A percentile compares a stretch with the other conserved stretches of the same genome.
Conservation (phyloP, 2,113 vertebrate genomes). For the Zingel zingel region DNA sequence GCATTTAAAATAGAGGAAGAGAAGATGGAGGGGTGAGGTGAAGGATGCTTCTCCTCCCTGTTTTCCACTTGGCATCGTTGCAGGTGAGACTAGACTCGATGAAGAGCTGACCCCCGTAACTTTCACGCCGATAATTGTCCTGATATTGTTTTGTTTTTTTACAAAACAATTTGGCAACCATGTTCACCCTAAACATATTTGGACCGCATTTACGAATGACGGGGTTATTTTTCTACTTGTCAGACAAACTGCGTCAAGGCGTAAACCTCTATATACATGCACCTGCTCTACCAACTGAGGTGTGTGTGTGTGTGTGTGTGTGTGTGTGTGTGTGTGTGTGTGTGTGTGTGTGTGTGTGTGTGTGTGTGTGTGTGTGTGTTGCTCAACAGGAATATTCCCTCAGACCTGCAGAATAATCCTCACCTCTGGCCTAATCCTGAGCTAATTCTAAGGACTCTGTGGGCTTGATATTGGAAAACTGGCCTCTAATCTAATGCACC, state of each 20-base stretch:
- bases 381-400: conserved; percentile 33
- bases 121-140: neutral
- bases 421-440: conserved; percentile 65
- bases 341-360: conserved; percentile 4
- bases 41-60: neutral
- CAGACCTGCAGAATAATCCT: conserved; percentile 63
- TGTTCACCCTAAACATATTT: neutral
- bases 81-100: conserved; percentile 39
- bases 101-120: conserved; percentile 28
- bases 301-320: too few species aligned
- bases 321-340: too few species aligned
- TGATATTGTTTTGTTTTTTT: neutral
- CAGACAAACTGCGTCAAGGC: too few species aligned
- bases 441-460: conserved; percentile 46
- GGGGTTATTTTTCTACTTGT: too few species aligned
- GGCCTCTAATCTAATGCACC: conserved; percentile 55
- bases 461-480: conserved; percentile 37
- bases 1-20: conserved; percentile 52
- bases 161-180: conserved; percentile 20
- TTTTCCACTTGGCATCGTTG: conserved; percentile 30
- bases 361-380: conserved; percentile 23
- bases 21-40: conserved; percentile 19
- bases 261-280: too few species aligned
- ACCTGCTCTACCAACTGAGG: too few species aligned
- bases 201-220: too few species aligned